Conservation (phyloP, 2,113 vertebrate genomes). For the Gasterosteus nipponicus region DNA sequence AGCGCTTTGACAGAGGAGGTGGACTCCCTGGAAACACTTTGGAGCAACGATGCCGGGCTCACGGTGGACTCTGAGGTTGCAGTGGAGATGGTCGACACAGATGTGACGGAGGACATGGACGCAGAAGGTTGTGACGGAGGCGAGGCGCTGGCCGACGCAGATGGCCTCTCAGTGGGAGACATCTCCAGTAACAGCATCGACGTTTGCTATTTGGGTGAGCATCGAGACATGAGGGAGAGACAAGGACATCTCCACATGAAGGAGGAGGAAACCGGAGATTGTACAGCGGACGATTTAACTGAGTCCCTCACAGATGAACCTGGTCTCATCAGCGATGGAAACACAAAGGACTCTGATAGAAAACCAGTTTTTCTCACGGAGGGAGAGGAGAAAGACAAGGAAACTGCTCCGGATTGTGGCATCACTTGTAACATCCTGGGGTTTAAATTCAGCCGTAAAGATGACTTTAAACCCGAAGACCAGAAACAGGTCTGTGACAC, state of each 20-base stretch:
- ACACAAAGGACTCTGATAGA: slow-evolving; percentile 1
- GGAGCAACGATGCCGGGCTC: slow-evolving; percentile 61
- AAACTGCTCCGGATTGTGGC: slow-evolving; percentile 46
- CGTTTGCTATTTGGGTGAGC: slow-evolving; percentile 17
- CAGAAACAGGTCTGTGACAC: slow-evolving; percentile 29
- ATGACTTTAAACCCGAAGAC: slow-evolving; percentile 19
- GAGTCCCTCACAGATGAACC: slow-evolving; percentile 52
- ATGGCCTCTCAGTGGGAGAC: slow-evolving; percentile 72
- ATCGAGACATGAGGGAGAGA: slow-evolving; percentile 1
- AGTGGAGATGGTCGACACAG: slow-evolving; percentile 60
- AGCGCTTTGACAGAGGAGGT: slow-evolving; percentile 62
- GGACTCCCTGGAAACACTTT: slow-evolving; percentile 68
- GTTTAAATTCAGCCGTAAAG: slow-evolving; percentile 43
- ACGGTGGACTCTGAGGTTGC: slow-evolving; percentile 54
- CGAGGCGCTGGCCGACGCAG: slow-evolving; percentile 74
- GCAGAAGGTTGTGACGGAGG: slow-evolving; percentile 70
- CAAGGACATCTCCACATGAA: slow-evolving; percentile 43
- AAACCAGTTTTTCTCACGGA: slow-evolving; percentile 30
- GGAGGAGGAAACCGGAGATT: slow-evolving; percentile 29
- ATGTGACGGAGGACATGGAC: slow-evolving; percentile 63
- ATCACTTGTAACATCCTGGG: slow-evolving; percentile 51
- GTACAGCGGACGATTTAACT: slow-evolving; percentile 46
- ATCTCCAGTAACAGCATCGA: slow-evolving; percentile 66
- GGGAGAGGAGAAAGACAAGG: slow-evolving; percentile 45
- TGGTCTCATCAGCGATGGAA: slow-evolving; percentile 17